A percentile compares a stretch with the other conserved stretches of the same genome.
phyloP scores from a whole-genome alignment of 2,113 vertebrate species.

The Pseudolaguvia tuberculata region DNA sequence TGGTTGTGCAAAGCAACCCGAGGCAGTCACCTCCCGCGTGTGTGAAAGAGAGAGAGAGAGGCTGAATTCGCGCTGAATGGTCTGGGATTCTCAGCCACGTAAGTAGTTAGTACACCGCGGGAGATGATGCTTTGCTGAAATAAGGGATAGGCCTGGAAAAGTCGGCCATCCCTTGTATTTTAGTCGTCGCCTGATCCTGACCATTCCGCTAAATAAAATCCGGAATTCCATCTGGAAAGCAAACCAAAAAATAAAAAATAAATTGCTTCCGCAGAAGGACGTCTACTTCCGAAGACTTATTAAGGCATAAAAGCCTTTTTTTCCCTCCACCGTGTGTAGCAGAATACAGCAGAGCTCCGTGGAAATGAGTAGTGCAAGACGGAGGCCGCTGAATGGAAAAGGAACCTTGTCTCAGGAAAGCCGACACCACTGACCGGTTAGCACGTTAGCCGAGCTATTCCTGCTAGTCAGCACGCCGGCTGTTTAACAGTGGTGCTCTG shows the following conservation, averaged over 20 bases:
- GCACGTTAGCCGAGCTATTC: constrained; percentile 52
- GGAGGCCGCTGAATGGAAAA: constrained; percentile 65
- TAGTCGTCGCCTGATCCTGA: constrained; percentile 47
- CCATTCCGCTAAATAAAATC: constrained; percentile 39
- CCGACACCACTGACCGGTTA: constrained; percentile 54
- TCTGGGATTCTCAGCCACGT: constrained; percentile 78
- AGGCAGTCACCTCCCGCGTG: constrained; percentile 58
- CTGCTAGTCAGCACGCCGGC: constrained; percentile 24
- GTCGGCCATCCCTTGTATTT: constrained; percentile 67
- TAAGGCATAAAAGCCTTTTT: constrained; percentile 45
- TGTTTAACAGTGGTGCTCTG: constrained; percentile 45
- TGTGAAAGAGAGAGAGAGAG: constrained; percentile 41
- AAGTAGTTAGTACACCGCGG: constrained; percentile 66
- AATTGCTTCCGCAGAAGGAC: constrained; percentile 41
- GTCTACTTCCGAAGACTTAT: constrained; percentile 46
- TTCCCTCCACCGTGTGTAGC: constrained; percentile 54
- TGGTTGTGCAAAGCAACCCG: constrained; percentile 41
- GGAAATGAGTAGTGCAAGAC: constrained; percentile 63
- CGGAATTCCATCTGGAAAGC: constrained; percentile 30
- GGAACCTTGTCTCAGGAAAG: constrained; percentile 46
- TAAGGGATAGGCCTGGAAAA: constrained; percentile 73
- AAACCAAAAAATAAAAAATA: constrained; percentile 9
- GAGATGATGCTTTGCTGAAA: constrained; percentile 77
- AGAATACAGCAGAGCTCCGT: constrained; percentile 58
- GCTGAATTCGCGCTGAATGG: constrained; percentile 70